phyloP scores from a whole-genome alignment of 2,888 invertebrate species.

The Macrosoma leucophasiata region DNA sequence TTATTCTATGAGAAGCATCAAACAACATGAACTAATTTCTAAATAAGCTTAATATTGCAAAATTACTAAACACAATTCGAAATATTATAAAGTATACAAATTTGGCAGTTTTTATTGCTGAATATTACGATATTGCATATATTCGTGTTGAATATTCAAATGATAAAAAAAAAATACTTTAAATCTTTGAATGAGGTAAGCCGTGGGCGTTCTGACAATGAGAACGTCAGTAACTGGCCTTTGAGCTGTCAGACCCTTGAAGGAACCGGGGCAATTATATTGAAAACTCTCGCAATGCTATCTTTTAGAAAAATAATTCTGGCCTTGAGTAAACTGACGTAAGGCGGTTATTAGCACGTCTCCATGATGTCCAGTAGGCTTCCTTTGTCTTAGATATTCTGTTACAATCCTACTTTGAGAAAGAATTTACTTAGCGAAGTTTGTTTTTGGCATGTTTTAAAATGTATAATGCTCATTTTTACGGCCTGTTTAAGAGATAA shows the following conservation, averaged over 20 bases:
- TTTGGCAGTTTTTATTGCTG: conserved; percentile 26
- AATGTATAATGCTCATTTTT: too few relatives aligned
- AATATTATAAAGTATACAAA: too few relatives aligned
- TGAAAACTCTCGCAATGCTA: conserved; percentile 68
- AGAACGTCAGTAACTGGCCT: conserved; percentile 66
- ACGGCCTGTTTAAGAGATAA: too few relatives aligned
- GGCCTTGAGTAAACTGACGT: conserved; percentile 56
- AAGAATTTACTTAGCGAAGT: too few relatives aligned
- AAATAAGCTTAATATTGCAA: too few relatives aligned
- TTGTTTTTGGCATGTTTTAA: too few relatives aligned
- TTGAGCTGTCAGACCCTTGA: conserved; percentile 72
- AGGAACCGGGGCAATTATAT: conserved; percentile 74
- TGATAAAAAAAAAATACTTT: conserved; percentile 54
- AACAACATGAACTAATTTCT: too few relatives aligned
- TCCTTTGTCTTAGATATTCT: conserved; percentile 30
- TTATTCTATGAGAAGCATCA: too few relatives aligned
- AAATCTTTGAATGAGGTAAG: conserved; percentile 70
- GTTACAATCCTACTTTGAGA: conserved; percentile 11
- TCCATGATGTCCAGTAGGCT: conserved; percentile 38
- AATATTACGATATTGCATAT: conserved; percentile 36
- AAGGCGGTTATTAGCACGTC: conserved; percentile 69
- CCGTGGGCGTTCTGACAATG: conserved; percentile 71
- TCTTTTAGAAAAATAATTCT: conserved; percentile 68
- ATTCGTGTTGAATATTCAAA: conserved; percentile 45
- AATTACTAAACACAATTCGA: too few relatives aligned